These are phyloP conservation scores for Drosophila ananassae DNA, from an alignment of 1,140 invertebrate species.

Conservation along the genomic window DNA sequence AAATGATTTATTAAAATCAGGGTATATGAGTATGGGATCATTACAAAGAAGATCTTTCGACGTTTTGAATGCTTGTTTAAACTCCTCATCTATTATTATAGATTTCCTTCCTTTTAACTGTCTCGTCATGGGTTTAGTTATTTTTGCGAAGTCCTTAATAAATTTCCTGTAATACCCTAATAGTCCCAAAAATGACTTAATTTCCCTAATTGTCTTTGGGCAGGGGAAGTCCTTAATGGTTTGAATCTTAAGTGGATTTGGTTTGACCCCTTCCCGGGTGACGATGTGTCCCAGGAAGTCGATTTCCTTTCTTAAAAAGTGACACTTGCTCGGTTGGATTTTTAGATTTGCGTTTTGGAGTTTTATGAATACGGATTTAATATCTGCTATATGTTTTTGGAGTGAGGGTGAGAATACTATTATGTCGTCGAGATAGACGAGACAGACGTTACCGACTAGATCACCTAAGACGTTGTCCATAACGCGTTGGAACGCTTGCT, in stretches of 20 bases:
- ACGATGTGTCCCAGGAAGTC: conserved; percentile 5
- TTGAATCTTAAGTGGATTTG: conserved; percentile 1
- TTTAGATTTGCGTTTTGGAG: conserved; percentile 15
- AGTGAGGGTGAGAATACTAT: too few relatives aligned
- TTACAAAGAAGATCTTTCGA: too few relatives aligned
- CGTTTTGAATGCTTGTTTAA: conserved; percentile 1
- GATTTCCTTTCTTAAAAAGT: conserved; percentile 3
- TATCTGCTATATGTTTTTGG: conserved; percentile 9
- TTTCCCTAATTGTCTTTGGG: conserved; percentile 13
- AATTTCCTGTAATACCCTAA: conserved; percentile 16
- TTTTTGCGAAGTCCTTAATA: conserved; percentile 10
- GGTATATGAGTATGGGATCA: conserved; percentile 1
- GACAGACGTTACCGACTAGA: neutral
- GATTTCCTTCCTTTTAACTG: conserved; percentile 17
- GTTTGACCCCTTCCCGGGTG: conserved; percentile 4
- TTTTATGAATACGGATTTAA: conserved; percentile 16
- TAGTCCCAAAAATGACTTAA: conserved; percentile 11
- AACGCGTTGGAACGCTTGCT: conserved; percentile 10
- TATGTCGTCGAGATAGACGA: too few relatives aligned
- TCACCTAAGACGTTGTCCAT: conserved; percentile 8
- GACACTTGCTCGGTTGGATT: conserved; percentile 11
- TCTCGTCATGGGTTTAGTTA: conserved; percentile 14
- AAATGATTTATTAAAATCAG: conserved; percentile 14
- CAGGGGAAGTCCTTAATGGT: conserved; percentile 18
- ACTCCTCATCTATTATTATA: conserved; percentile 16